Base-by-base conservation (phyloP, 2,888 invertebrate species). In the Drosophila quasianomalipes region DNA sequence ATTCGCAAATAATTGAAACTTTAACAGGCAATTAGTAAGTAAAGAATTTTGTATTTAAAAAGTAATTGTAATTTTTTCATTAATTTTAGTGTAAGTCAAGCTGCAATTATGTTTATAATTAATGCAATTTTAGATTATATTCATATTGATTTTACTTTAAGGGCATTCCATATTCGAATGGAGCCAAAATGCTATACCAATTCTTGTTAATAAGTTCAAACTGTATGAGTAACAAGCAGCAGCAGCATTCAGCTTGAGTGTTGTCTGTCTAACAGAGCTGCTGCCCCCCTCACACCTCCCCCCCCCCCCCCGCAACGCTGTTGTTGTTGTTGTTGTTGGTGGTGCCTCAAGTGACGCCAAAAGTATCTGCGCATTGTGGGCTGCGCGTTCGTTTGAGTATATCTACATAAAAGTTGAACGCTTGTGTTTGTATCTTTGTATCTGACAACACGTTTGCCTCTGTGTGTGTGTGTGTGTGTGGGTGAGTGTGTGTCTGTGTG, bases 161-260 rank as follows among this genome's bases (percentile, higher is more conserved):
- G 69, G 0, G 69, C 37, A 66, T 66, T 33, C n/a, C 1, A n/a
- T 1, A 10, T 26, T 59, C 67, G 67, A 1, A 3, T 31, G 30
- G 51, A 4, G 10, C 16, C 26, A n/a, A 57, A 49, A 28, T 47
- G 7, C n/a, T 26, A 14, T 53, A 55, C 47, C 26, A 59, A 51
- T 59, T 71, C 79, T 69, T 72, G 76, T 76, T 82, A 85, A 86
- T 84, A 80, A 74, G 78, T 84, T 78, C 72, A 82, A 82, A 76
- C 69, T 70, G 70, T 66, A 44, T 52, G 64, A 62, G 71, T 66
- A 69, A 52, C 74, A 72, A 53, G 51, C 49, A 41, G 47, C 30
- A 39, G 33, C 60, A 64, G 41, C 63, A 51, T 30, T 44, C 54
- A 59, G 63, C 57, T 53, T 39, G 69, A 69, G 65, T 77, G 62